phyloP scores from a whole-genome alignment of 2,113 vertebrate genomes.

The Peromyscus leucopus region DNA sequence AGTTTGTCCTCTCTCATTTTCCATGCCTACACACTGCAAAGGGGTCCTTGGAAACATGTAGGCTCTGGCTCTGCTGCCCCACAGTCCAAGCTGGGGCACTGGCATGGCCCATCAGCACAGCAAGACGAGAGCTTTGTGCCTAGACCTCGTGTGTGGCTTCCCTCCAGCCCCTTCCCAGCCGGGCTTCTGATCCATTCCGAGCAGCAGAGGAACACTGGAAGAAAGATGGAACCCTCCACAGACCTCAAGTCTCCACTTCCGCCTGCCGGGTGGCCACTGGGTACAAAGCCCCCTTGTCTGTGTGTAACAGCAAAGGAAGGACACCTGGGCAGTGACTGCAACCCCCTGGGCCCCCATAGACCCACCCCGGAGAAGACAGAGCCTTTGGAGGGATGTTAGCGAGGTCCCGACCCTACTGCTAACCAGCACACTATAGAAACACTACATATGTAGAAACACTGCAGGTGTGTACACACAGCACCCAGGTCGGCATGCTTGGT shows the following conservation, averaged over 20 bases:
- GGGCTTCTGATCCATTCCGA: not conserved
- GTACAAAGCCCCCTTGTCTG: not conserved
- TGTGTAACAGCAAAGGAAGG: not conserved
- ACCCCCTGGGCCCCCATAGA: not conserved
- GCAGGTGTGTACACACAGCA: not conserved
- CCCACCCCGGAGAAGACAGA: not conserved
- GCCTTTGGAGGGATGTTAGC: not conserved
- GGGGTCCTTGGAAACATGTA: not conserved
- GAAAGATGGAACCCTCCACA: not conserved
- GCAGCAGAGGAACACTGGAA: slow-evolving; percentile 66
- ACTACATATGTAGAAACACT: not conserved
- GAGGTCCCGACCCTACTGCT: not conserved
- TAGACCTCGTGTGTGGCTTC: not conserved
- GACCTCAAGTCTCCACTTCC: slow-evolving; percentile 11
- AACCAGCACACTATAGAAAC: not conserved
- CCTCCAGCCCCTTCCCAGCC: not conserved
- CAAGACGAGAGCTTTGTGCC: not conserved
- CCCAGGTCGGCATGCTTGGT: not conserved
- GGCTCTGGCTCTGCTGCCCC: not conserved
- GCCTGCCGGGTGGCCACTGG: not conserved
- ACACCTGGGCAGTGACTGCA: not conserved
- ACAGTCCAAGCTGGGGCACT: not conserved
- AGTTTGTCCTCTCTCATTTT: not conserved
- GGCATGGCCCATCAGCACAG: not conserved
- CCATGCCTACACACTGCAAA: fast-evolving